phyloP scores from a whole-genome alignment of 2,888 invertebrate species.

The Melinaea menophilus region DNA sequence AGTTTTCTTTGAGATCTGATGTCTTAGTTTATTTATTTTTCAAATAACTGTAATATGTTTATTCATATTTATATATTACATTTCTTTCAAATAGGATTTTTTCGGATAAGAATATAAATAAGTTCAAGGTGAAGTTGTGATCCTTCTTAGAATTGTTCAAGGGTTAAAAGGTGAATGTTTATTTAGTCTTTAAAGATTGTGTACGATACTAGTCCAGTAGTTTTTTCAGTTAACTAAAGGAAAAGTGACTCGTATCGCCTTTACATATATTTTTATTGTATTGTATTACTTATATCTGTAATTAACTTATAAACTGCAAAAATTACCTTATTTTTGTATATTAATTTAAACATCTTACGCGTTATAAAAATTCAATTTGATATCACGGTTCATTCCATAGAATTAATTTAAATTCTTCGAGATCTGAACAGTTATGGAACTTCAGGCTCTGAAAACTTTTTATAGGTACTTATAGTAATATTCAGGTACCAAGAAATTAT shows the following conservation, averaged over 20 bases:
- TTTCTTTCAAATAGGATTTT: conserved; percentile 71
- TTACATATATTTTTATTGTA: no score
- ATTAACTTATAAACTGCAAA: neutral
- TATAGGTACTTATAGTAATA: no score
- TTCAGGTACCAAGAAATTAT: no score
- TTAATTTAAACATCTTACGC: conserved; percentile 30
- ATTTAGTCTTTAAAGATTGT: conserved; percentile 66
- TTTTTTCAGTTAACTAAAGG: conserved; percentile 1
- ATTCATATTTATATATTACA: conserved; percentile 55
- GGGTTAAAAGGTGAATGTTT: conserved; percentile 75
- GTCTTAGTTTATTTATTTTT: no score
- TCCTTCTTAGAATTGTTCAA: conserved; percentile 74
- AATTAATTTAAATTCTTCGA: conserved; percentile 67
- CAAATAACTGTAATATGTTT: conserved; percentile 58
- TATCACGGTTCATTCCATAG: conserved; percentile 46
- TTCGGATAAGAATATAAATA: conserved; percentile 76
- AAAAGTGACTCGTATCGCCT: neutral
- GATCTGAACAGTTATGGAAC: conserved; percentile 69
- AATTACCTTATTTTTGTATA: conserved; percentile 4
- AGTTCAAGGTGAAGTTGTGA: conserved; percentile 72
- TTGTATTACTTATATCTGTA: no score
- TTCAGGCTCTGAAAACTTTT: conserved; percentile 62
- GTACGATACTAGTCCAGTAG: neutral
- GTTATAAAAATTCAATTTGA: conserved; percentile 42
- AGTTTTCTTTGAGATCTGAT: no score